These are phyloP conservation scores for Drosophila equinoxialis DNA, from an alignment of 1,140 invertebrate genomes.

Conservation along the genomic window DNA sequence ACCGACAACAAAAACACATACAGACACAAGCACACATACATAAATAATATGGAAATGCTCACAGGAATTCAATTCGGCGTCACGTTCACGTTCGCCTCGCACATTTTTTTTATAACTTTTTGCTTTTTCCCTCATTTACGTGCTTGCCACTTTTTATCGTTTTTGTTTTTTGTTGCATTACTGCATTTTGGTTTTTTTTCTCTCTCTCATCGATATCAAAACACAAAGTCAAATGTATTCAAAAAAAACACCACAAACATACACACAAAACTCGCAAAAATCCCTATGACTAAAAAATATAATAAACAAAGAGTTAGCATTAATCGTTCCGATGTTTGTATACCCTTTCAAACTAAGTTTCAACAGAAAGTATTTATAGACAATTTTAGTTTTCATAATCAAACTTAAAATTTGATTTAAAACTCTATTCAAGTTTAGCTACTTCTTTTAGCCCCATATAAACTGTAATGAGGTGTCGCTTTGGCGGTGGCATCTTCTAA, in stretches of 20 bases:
- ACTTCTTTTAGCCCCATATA: too few relatives aligned
- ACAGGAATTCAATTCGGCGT: constrained; percentile 72
- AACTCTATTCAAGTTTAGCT: too few relatives aligned
- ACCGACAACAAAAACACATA: not conserved
- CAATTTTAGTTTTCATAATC: too few relatives aligned
- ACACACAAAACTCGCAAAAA: not conserved
- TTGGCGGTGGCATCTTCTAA: constrained; percentile 10
- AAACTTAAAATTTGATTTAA: too few relatives aligned
- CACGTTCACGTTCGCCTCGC: constrained; percentile 73
- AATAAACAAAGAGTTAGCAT: not conserved
- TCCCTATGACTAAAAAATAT: constrained; percentile 12
- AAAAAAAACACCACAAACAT: constrained; percentile 27
- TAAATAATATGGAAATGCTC: constrained; percentile 47
- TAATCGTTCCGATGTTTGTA: too few relatives aligned
- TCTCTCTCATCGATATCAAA: constrained; percentile 44
- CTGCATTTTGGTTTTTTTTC: constrained; percentile 13
- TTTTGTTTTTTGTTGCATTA: constrained; percentile 30
- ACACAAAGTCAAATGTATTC: constrained; percentile 41
- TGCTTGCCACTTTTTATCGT: constrained; percentile 48
- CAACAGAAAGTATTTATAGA: too few relatives aligned
- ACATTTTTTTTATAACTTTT: constrained; percentile 53
- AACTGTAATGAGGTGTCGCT: too few relatives aligned
- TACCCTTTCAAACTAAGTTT: too few relatives aligned
- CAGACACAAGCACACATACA: constrained; percentile 5
- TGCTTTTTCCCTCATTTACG: constrained; percentile 50